Evolutionary conservation across 53 echinoderm and acorn worm genomes (phyloP).

Genomic region (Crossaster papposus): DNA sequence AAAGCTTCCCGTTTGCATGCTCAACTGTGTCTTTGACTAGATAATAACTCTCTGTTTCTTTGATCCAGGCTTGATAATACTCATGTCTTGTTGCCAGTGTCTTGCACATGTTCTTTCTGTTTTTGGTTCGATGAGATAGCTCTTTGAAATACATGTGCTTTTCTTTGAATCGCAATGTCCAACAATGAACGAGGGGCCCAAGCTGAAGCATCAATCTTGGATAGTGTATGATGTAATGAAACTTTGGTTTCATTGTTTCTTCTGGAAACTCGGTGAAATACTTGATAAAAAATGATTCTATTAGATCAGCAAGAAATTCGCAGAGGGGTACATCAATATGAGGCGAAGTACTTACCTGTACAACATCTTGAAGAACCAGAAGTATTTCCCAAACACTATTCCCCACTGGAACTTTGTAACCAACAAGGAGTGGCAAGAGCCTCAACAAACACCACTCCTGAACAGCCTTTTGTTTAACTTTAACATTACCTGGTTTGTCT

Average conservation of each 20-base stretch:
- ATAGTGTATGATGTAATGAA: constrained; percentile 61
- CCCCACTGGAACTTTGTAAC: constrained; percentile 40
- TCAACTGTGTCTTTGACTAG: constrained; percentile 24
- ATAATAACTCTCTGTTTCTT: background rate
- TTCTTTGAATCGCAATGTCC: constrained; percentile 33
- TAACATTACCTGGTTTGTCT: constrained; percentile 4
- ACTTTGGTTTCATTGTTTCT: constrained; percentile 64
- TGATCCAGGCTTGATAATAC: constrained; percentile 47
- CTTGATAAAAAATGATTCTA: constrained; percentile 41
- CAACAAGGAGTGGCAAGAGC: constrained; percentile 62
- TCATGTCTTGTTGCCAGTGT: constrained; percentile 37
- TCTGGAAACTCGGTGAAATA: constrained; percentile 52
- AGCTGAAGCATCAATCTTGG: constrained; percentile 59
- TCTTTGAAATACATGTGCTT: constrained; percentile 51
- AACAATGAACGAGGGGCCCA: constrained; percentile 45
- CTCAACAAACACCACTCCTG: constrained; percentile 60
- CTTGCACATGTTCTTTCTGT: constrained; percentile 41
- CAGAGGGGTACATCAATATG: background rate
- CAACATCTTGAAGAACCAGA: constrained; percentile 56
- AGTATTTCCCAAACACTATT: constrained; percentile 52
- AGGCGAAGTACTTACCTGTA: constrained; percentile 22
- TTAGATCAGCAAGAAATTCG: constrained; percentile 57
- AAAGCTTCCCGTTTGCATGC: constrained; percentile 14
- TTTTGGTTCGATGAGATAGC: constrained; percentile 28
- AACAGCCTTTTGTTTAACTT: constrained; percentile 43